Evolutionary conservation across 1,140 invertebrate species (phyloP).

Genomic region (Drosophila melanica): DNA sequence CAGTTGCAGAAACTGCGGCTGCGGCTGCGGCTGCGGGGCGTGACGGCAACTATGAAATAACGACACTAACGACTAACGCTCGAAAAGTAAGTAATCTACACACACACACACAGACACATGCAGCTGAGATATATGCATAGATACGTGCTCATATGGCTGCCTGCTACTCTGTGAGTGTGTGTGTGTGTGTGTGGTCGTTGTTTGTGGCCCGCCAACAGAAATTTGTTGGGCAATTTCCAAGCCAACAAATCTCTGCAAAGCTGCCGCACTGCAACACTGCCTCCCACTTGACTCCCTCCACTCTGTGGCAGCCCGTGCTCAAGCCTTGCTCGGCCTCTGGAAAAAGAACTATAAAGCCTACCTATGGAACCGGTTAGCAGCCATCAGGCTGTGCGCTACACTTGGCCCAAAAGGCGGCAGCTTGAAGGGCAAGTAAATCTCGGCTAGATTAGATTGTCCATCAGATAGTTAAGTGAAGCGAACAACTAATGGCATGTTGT

Average conservation of each 20-base stretch:
- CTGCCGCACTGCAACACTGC: constrained; percentile 51
- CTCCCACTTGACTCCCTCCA: neutral
- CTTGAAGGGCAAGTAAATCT: neutral
- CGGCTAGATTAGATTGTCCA: neutral
- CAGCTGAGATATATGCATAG: constrained; percentile 60
- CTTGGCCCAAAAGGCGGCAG: neutral
- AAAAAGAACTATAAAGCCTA: neutral
- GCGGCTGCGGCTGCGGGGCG: constrained; percentile 55
- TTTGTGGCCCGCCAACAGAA: constrained; percentile 77
- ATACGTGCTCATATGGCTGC: constrained; percentile 62
- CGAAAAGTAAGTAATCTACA: constrained; percentile 79
- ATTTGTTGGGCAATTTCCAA: constrained; percentile 82
- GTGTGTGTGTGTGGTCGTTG: constrained; percentile 39
- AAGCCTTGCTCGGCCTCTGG: neutral
- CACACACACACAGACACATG: constrained; percentile 36
- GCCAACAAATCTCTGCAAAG: constrained; percentile 80
- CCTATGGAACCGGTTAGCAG: constrained; percentile 4
- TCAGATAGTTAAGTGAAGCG: neutral
- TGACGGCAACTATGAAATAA: constrained; percentile 78
- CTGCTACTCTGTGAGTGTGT: neutral
- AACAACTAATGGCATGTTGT: too few relatives aligned
- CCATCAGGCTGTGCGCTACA: constrained; percentile 1
- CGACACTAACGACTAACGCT: constrained; percentile 79
- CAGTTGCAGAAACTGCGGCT: constrained; percentile 10
- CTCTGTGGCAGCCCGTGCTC: neutral